These are phyloP conservation scores for Gallirallus australis DNA, from an alignment of 2,797 vertebrate species.

Conservation along the genomic window DNA sequence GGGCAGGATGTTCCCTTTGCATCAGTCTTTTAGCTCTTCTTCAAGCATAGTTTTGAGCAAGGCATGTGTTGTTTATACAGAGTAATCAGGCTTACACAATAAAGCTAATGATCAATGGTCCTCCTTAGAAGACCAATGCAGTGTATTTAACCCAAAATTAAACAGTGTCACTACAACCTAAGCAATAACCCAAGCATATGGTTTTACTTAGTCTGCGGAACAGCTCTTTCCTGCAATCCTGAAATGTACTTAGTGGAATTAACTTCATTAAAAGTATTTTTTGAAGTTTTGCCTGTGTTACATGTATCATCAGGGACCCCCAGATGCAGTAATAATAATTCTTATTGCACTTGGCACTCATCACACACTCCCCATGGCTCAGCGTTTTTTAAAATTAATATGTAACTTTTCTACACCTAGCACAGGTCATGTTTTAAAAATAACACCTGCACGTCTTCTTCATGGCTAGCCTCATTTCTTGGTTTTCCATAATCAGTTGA, in stretches of 20 bases:
- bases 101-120: too few species aligned
- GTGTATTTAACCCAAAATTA: too few species aligned
- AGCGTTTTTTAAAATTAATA: neutral
- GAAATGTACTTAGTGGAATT: neutral
- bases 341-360: neutral
- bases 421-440: neutral
- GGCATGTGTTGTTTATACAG: too few species aligned
- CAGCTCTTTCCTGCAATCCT: neutral
- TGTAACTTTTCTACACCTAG: neutral
- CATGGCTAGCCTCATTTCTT: neutral
- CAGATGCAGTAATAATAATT: neutral
- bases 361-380: neutral
- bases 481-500: neutral
- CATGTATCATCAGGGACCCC: neutral
- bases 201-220: too few species aligned
- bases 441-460: neutral
- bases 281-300: neutral
- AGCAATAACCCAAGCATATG: too few species aligned
- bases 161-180: too few species aligned
- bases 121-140: too few species aligned
- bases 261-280: neutral
- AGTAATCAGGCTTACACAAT: too few species aligned
- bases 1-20: too few species aligned
- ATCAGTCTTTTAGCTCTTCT: too few species aligned
- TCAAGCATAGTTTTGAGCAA: too few species aligned